Evolutionary conservation across 2,113 vertebrate genomes (phyloP).

Genomic region (Taxidea taxus): DNA sequence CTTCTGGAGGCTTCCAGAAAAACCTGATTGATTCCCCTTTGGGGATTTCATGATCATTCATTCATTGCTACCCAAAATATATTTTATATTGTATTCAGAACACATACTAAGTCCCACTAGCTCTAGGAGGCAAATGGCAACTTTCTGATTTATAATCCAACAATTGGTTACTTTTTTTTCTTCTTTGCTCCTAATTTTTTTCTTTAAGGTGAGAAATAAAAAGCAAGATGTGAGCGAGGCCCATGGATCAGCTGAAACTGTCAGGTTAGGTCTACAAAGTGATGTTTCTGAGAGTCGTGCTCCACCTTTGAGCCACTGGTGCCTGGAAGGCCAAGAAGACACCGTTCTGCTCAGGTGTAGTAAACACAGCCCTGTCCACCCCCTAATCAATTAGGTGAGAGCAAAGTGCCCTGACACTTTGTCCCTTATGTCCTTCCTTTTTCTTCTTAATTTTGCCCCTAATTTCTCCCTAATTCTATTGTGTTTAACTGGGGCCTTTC

Average conservation of each 20-base stretch:
- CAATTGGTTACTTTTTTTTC: background rate
- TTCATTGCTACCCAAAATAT: background rate
- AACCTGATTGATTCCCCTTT: background rate
- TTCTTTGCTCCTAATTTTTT: background rate
- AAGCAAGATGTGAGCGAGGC: background rate
- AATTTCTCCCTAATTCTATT: background rate
- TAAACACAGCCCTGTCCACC: accelerated
- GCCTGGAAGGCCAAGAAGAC: background rate
- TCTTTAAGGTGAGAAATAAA: background rate
- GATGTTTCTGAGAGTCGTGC: background rate
- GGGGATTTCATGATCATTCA: background rate
- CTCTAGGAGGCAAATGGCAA: background rate
- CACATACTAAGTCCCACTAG: background rate
- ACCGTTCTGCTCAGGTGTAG: accelerated
- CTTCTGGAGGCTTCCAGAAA: background rate
- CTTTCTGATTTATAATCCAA: background rate
- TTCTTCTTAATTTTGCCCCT: background rate
- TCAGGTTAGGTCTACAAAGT: background rate
- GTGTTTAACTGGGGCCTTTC: background rate
- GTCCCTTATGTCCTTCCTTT: background rate
- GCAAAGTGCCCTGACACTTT: background rate
- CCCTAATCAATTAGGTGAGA: background rate
- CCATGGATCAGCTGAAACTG: background rate
- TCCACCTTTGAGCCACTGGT: background rate
- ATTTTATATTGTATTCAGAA: background rate